Evolutionary conservation across 2,888 invertebrate genomes (phyloP), one percentile per base, ranked within the genome.

Genomic region (Acanthosepion pharaonis): DNA sequence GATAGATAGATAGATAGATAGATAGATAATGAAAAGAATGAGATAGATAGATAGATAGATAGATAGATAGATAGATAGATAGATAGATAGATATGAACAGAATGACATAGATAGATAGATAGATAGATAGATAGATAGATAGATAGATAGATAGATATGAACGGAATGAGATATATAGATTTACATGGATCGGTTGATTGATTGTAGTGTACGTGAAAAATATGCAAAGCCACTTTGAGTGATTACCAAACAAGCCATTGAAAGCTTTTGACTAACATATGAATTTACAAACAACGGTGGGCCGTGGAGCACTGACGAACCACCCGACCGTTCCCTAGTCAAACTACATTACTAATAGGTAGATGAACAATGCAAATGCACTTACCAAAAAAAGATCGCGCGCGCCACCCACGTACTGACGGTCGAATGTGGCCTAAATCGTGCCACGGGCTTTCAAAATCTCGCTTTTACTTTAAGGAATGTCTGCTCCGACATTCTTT

Each of bases 391-490:
- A n/a, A n/a, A 78, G 78, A 78, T 59, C 59, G 23, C 59, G 59
- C 59, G n/a, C n/a, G 11, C n/a, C 78, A 78, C 78, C 78, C 78
- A 78, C 78, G 78, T 78, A 15, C 78, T 78, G n/a, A 18, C n/a
- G n/a, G 78, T 78, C 78, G n/a, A 78, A 78, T n/a, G 78, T 78
- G 78, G 78, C 78, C 78, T 33, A 78, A 78, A 78, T 78, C 78
- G n/a, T 78, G n/a, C 78, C 78, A 78, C 78, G n/a, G 11, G 9
- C 33, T 78, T 78, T n/a, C n/a, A 78, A n/a, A 78, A n/a, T 33
- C n/a, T 78, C n/a, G 33, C 78, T 33, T 78, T 78, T 78, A n/a
- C 78, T 33, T 15, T 4, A 78, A 78, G 78, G 78, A 78, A 78
- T 78, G 78, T 78, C 78, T 78, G 78, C 18, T 15, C n/a, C 33